phyloP scores from a whole-genome alignment of 1,140 invertebrate genomes.

The Saccostrea glomerata region DNA sequence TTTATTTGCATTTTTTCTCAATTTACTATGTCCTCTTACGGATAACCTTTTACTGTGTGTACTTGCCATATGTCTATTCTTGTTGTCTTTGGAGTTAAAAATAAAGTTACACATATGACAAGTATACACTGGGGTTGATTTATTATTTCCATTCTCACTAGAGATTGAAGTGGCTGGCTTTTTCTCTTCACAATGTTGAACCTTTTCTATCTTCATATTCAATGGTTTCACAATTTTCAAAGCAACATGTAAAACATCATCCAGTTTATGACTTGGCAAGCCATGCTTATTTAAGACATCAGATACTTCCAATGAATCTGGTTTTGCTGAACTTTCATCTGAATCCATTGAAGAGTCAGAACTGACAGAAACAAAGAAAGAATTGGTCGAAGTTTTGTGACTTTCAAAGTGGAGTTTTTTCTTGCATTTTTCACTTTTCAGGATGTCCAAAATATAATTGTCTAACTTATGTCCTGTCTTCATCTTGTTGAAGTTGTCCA shows the following conservation, averaged over 20 bases:
- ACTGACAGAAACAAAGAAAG: background rate
- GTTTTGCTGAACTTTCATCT: background rate
- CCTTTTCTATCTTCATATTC: background rate
- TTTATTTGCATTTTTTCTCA: background rate
- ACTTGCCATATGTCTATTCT: constrained; percentile 8
- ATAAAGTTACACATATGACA: constrained; percentile 6
- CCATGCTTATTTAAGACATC: background rate
- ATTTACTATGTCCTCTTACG: background rate
- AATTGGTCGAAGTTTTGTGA: background rate
- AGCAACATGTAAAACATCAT: constrained; percentile 1
- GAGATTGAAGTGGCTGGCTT: background rate
- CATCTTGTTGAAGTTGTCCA: constrained; percentile 4
- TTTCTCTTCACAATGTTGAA: background rate
- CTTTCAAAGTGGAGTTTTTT: background rate
- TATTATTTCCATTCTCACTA: background rate
- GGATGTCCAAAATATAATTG: constrained; percentile 9
- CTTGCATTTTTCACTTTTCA: constrained; percentile 12
- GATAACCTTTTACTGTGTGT: background rate
- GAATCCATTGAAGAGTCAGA: background rate
- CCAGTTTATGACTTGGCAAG: background rate
- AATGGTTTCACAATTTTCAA: background rate
- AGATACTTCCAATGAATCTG: background rate
- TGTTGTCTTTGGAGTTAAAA: background rate
- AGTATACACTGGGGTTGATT: background rate
- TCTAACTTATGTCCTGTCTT: constrained; percentile 7